A percentile compares a stretch with the other conserved stretches of the same genome.
Conservation (phyloP, 2,888 invertebrate species). For the Macropis europaea region DNA sequence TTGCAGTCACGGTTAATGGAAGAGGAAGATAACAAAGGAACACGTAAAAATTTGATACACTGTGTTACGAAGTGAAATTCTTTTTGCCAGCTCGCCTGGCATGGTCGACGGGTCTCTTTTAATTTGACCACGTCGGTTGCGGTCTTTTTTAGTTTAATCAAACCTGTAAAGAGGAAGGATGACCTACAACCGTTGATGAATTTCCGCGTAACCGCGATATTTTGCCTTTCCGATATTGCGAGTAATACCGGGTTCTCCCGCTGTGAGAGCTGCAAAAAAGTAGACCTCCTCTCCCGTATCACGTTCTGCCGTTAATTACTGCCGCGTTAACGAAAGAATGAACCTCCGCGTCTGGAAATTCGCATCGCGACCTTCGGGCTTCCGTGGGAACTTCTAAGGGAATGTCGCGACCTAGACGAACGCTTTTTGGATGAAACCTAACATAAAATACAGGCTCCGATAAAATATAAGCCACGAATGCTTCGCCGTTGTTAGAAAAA, state of each 20-base stretch:
- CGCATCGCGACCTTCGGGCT: not conserved
- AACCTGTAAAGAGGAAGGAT: constrained; percentile 10
- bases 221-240: constrained; percentile 29
- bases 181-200: constrained; percentile 36
- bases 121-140: constrained; percentile 5
- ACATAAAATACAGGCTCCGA: too few relatives aligned
- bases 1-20: not conserved
- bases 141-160: constrained; percentile 30
- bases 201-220: constrained; percentile 16
- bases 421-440: too few relatives aligned
- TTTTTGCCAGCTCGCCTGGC: not conserved
- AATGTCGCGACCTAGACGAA: too few relatives aligned
- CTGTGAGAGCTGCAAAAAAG: constrained; percentile 1
- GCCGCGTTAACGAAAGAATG: constrained; percentile 19
- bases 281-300: constrained; percentile 6
- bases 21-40: not conserved
- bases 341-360: not conserved
- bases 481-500: too few relatives aligned
- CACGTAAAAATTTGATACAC: not conserved
- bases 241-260: constrained; percentile 15
- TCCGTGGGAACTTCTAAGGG: not conserved
- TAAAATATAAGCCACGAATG: too few relatives aligned
- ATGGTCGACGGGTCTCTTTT: constrained; percentile 3
- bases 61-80: not conserved
- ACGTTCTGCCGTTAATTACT: constrained; percentile 31